Evolutionary conservation across 2,113 vertebrate species (phyloP).

Genomic region (Xenopus borealis): DNA sequence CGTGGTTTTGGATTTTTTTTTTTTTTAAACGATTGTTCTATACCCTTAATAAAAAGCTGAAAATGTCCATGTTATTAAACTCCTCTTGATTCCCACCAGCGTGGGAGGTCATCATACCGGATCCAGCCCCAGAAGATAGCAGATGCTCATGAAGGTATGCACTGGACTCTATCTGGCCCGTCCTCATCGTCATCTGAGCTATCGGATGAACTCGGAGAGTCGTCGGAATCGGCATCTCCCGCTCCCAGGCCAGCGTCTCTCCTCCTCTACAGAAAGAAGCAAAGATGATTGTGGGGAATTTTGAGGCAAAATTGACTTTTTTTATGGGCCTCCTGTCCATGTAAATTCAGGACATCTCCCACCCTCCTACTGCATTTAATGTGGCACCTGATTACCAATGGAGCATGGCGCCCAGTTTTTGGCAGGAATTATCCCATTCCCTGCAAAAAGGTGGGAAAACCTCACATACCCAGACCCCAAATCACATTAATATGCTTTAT

Average conservation of each 20-base stretch:
- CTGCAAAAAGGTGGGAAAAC: no score
- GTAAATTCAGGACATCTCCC: no score
- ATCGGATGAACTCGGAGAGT: slow-evolving; percentile 85
- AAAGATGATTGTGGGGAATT: background rate
- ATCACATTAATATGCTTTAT: no score
- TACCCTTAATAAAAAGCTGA: slow-evolving; percentile 48
- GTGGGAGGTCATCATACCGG: no score
- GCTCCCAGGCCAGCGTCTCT: slow-evolving; percentile 66
- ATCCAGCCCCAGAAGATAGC: background rate
- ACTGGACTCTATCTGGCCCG: slow-evolving; percentile 88
- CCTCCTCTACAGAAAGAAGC: slow-evolving; percentile 60
- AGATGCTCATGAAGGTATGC: slow-evolving; percentile 86
- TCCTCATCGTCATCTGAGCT: slow-evolving; percentile 87
- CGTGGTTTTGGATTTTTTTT: background rate
- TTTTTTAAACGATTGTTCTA: slow-evolving; percentile 33
- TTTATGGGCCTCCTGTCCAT: no score
- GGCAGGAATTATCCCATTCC: no score
- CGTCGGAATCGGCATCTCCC: slow-evolving; percentile 79
- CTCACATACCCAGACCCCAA: no score
- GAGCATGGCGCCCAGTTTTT: no score
- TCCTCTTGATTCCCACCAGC: slow-evolving; percentile 5
- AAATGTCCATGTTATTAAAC: slow-evolving; percentile 24
- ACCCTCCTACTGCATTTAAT: no score
- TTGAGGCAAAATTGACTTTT: no score
- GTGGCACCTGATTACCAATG: no score